phyloP scores from a whole-genome alignment of 2,888 invertebrate genomes.

The Pterobdella sp. region DNA sequence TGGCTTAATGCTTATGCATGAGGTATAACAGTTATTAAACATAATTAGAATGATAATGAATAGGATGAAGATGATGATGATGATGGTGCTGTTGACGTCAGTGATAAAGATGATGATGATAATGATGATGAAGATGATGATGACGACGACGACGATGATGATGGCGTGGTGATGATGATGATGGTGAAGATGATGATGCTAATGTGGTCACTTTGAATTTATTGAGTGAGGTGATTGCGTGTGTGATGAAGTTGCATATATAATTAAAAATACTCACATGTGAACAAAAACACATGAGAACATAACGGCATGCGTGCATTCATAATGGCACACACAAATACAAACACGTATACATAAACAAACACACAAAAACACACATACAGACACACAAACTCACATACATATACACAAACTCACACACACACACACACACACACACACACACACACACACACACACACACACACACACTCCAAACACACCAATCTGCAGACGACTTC shows the following conservation, averaged over 20 bases:
- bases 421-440: constrained; percentile 7
- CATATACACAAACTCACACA: constrained; percentile 12
- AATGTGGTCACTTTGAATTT: no score
- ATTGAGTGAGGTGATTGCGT: no score
- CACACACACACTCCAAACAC: not conserved
- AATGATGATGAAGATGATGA: not conserved
- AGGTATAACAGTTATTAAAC: no score
- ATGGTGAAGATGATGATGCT: not conserved
- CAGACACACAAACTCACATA: not conserved
- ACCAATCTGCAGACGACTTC: not conserved
- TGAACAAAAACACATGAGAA: no score
- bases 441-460: not conserved
- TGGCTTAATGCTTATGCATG: no score
- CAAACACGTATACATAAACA: not conserved
- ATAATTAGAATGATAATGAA: not conserved
- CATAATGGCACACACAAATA: no score
- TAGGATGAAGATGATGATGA: constrained; percentile 11
- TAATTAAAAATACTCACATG: no score
- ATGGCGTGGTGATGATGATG: not conserved
- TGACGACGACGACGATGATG: not conserved
- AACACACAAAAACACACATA: not conserved
- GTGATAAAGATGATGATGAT: not conserved
- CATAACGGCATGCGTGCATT: no score
- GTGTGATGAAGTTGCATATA: no score
- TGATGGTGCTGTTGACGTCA: not conserved